These are phyloP conservation scores for Perizoma affinitatum DNA, from an alignment of 2,888 invertebrate genomes.

Conservation along the genomic window DNA sequence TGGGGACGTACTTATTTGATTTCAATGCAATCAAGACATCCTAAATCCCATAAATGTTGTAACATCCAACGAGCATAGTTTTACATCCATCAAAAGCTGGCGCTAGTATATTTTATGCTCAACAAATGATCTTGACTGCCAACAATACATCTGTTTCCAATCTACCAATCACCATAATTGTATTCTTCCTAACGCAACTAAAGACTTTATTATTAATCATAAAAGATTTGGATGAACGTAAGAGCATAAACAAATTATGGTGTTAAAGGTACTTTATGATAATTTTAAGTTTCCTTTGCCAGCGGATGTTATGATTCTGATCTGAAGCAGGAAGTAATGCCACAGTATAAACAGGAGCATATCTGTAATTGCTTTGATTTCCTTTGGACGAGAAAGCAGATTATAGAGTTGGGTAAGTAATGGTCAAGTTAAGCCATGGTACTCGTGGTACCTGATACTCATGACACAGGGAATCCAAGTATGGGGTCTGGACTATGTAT, in stretches of 20 bases:
- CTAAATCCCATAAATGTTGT: no score
- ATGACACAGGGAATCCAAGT: no score
- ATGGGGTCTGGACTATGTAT: no score
- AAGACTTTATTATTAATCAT: conserved; percentile 1
- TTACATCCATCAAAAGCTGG: no score
- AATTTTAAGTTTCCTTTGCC: conserved; percentile 11
- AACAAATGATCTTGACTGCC: no score
- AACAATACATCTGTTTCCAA: no score
- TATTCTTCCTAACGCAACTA: background rate
- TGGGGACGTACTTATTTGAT: no score
- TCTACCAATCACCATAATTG: no score
- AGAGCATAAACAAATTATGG: conserved; percentile 14
- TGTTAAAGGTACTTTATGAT: background rate
- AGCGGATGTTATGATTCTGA: conserved; percentile 27
- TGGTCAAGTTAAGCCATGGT: background rate
- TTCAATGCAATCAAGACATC: no score
- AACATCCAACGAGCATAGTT: no score
- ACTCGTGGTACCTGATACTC: no score
- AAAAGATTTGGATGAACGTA: conserved; percentile 8
- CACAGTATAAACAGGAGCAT: conserved; percentile 1
- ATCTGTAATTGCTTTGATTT: conserved; percentile 11
- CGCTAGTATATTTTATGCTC: no score
- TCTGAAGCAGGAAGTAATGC: conserved; percentile 14
- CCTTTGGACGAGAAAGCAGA: conserved; percentile 8
- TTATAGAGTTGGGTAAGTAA: conserved; percentile 1